Evolutionary conservation across 2,113 vertebrate genomes (phyloP).

Genomic region (Forbesichthys agassizii): DNA sequence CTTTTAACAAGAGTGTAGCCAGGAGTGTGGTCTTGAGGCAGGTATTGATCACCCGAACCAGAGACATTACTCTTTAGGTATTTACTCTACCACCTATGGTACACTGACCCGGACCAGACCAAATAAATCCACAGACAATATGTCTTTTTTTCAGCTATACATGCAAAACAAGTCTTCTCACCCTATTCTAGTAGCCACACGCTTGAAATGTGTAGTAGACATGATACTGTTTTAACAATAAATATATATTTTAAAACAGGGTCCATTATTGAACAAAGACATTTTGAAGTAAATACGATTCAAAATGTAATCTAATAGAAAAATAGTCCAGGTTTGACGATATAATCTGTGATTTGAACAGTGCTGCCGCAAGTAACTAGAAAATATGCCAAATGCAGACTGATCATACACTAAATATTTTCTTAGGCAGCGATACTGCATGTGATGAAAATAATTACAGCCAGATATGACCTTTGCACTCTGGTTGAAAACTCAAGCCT

Average conservation of each 20-base stretch:
- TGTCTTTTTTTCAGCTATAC: conserved; percentile 81
- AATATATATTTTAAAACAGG: not conserved
- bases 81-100: conserved; percentile 95
- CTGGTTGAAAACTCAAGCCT: conserved; percentile 61
- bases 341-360: conserved; percentile 26
- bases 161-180: conserved; percentile 77
- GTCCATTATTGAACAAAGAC: conserved; percentile 17
- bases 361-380: conserved; percentile 48
- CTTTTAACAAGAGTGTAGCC: conserved; percentile 97
- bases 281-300: conserved; percentile 21
- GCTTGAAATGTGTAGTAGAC: conserved; percentile 31
- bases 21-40: conserved; percentile 91
- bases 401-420: conserved; percentile 62
- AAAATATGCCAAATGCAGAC: conserved; percentile 47
- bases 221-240: no score
- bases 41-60: conserved; percentile 92
- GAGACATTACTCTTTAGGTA: conserved; percentile 97
- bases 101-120: conserved; percentile 87
- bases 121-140: conserved; percentile 92
- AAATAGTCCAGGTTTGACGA: conserved; percentile 7
- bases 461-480: conserved; percentile 78
- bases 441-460: conserved; percentile 80
- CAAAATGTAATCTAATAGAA: conserved; percentile 4
- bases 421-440: conserved; percentile 55
- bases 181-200: conserved; percentile 51